phyloP scores from a whole-genome alignment of 2,888 invertebrate species.

The Therioaphis trifolii region DNA sequence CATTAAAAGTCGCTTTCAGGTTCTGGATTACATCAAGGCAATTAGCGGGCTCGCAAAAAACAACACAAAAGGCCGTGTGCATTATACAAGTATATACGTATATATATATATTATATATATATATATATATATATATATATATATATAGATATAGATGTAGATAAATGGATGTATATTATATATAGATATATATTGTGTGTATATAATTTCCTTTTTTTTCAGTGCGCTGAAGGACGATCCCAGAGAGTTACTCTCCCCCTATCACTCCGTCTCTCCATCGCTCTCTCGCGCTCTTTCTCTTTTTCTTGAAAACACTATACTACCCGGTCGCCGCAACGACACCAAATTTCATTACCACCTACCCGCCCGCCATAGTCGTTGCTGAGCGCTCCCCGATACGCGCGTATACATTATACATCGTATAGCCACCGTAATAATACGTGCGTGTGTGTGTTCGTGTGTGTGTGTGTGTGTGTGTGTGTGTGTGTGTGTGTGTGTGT shows the following conservation, averaged over 20 bases:
- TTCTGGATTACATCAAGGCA: conserved; percentile 57
- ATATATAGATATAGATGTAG: background rate
- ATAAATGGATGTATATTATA: background rate
- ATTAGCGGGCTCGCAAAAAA: conserved; percentile 52
- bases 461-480: background rate
- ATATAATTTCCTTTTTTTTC: conserved; percentile 77
- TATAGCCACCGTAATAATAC: too few species aligned
- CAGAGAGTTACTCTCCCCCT: background rate
- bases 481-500: background rate
- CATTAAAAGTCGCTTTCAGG: conserved; percentile 55
- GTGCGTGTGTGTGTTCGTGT: too few species aligned
- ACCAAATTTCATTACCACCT: conserved; percentile 60
- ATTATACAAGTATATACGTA: background rate
- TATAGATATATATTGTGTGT: background rate
- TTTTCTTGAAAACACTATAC: conserved; percentile 6
- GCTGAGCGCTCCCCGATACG: background rate
- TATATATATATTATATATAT: too few species aligned
- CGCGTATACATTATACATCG: background rate
- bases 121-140: too few species aligned
- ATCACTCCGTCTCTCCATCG: too few species aligned
- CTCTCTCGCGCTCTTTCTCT: background rate
- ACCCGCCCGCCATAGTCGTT: background rate
- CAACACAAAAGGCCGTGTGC: conserved; percentile 18
- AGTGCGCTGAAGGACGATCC: background rate
- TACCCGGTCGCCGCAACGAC: conserved; percentile 40